A percentile compares a stretch with the other conserved stretches of the same genome.
These are phyloP conservation scores for Shinisaurus crocodilurus DNA, from an alignment of 2,113 vertebrate species.

Conservation along the genomic window DNA sequence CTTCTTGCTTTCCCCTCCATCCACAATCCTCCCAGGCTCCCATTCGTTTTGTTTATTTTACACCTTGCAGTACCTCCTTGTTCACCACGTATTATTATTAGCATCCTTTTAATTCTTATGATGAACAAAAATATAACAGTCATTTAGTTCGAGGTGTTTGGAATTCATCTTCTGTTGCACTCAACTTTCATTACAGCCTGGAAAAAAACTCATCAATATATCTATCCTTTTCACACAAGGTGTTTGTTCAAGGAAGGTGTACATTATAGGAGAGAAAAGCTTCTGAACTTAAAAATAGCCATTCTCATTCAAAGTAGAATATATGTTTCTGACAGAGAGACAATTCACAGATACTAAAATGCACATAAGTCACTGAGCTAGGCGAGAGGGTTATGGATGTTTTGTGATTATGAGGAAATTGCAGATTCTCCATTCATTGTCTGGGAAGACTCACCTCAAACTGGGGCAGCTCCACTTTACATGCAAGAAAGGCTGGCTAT, in stretches of 20 bases:
- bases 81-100: background rate
- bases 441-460: background rate
- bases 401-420: background rate
- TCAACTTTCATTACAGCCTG: background rate
- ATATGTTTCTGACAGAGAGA: background rate
- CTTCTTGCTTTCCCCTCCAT: background rate
- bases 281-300: background rate
- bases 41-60: background rate
- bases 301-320: background rate
- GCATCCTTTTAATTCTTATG: background rate
- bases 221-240: background rate
- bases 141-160: background rate
- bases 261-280: background rate
- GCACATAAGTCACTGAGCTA: background rate
- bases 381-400: background rate
- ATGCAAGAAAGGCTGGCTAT: background rate
- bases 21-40: background rate
- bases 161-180: background rate
- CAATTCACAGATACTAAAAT: background rate
- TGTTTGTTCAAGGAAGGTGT: background rate
- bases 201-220: background rate
- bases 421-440: background rate
- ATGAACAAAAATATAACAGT: background rate
- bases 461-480: background rate
- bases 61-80: background rate